phyloP scores from a whole-genome alignment of 2,113 vertebrate species.

The Nothoprocta perdicaria region DNA sequence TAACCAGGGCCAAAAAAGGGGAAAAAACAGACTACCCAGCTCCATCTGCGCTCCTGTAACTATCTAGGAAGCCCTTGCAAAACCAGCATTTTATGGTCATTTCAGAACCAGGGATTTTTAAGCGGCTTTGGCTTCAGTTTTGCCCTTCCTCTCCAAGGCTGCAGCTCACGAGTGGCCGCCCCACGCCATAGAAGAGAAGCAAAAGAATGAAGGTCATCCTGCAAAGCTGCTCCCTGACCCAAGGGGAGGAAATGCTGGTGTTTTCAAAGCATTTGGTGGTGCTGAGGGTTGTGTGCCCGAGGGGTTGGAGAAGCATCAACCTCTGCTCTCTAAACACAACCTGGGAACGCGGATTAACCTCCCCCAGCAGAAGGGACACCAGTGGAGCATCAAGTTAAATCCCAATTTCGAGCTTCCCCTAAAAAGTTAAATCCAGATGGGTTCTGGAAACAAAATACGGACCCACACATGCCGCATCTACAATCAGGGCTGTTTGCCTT shows the following conservation, averaged over 20 bases:
- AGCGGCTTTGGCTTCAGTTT: background rate
- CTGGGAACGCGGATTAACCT: background rate
- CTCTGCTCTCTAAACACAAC: constrained; percentile 5
- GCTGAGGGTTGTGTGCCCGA: background rate
- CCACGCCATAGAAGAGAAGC: background rate
- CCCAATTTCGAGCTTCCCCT: background rate
- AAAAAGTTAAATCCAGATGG: background rate
- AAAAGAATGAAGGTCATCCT: background rate
- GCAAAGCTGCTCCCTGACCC: background rate
- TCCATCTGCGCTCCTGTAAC: background rate
- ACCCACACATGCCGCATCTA: fast-evolving
- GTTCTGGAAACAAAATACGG: background rate
- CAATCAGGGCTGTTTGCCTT: background rate
- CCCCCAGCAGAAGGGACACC: background rate
- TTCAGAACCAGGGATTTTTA: background rate
- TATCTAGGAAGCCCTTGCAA: background rate
- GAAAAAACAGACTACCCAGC: background rate
- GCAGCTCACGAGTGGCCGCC: fast-evolving
- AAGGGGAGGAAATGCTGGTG: background rate
- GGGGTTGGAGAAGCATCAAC: background rate
- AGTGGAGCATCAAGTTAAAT: background rate
- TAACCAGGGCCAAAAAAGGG: background rate
- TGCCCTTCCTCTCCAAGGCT: background rate
- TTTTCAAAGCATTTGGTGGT: constrained; percentile 4
- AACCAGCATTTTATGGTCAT: background rate